phyloP scores from a whole-genome alignment of 2,888 invertebrate genomes.

The Drepanosiphum platanoidis region DNA sequence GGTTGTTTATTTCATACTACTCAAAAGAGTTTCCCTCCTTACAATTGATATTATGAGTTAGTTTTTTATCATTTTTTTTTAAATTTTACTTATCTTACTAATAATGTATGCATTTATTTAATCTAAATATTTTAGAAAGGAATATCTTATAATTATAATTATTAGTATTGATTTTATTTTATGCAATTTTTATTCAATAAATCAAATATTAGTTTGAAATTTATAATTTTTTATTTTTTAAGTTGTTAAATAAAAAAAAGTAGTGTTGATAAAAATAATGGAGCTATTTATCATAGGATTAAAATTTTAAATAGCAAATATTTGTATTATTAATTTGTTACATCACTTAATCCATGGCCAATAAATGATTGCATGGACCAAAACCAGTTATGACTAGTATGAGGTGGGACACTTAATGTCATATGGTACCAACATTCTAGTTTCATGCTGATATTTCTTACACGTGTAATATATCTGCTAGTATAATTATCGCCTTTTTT shows the following conservation, averaged over 20 bases:
- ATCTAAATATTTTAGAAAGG: too few relatives aligned
- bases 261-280: not conserved
- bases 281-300: not conserved
- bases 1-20: too few relatives aligned
- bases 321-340: not conserved
- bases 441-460: not conserved
- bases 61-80: too few relatives aligned
- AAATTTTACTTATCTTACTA: too few relatives aligned
- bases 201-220: not conserved
- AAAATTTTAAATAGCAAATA: not conserved
- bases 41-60: too few relatives aligned
- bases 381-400: conserved; percentile 26
- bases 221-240: too few relatives aligned
- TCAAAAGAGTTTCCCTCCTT: too few relatives aligned
- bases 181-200: not conserved
- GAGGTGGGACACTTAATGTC: not conserved
- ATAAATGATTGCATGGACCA: not conserved
- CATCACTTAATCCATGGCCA: conserved; percentile 29
- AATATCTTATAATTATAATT: too few relatives aligned
- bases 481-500: not conserved
- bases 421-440: not conserved
- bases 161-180: too few relatives aligned
- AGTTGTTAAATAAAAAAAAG: not conserved
- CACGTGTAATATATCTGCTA: too few relatives aligned
- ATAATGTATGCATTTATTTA: too few relatives aligned